phyloP scores from a whole-genome alignment of 2,113 vertebrate genomes.

The Platycercus adscitus region DNA sequence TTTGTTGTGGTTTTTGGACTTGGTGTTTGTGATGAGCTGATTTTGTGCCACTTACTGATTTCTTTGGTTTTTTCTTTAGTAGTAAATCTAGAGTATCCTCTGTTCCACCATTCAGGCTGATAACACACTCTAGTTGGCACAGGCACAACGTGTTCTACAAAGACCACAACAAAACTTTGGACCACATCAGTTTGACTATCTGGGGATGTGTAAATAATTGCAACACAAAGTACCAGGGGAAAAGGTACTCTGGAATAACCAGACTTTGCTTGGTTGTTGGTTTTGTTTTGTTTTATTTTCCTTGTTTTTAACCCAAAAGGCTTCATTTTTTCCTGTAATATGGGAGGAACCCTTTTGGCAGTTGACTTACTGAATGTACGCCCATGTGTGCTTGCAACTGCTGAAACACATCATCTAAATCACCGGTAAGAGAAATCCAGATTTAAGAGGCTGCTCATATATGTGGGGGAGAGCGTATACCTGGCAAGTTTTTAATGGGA shows the following conservation, averaged over 20 bases:
- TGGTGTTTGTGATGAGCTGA: background rate
- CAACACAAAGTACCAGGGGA: constrained; percentile 39
- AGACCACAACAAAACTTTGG: constrained; percentile 55
- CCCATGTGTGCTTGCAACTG: background rate
- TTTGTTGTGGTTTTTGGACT: background rate
- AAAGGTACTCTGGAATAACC: constrained; percentile 42
- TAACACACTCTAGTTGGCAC: constrained; percentile 10
- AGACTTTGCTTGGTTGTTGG: background rate
- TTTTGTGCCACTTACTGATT: background rate
- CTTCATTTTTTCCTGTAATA: background rate
- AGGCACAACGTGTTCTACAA: background rate
- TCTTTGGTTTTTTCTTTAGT: background rate
- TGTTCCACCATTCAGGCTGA: background rate
- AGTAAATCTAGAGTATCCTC: background rate
- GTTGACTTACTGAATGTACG: background rate
- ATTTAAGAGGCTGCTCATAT: background rate
- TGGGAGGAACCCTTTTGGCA: background rate
- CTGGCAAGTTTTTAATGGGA: background rate
- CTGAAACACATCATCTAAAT: background rate
- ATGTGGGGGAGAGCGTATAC: background rate
- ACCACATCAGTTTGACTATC: constrained; percentile 41
- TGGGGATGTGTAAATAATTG: constrained; percentile 60
- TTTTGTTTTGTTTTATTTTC: background rate
- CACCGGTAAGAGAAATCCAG: background rate
- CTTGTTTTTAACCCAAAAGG: background rate